Base-by-base conservation (phyloP, 2,888 invertebrate genomes). In the Mayetiola destructor region DNA sequence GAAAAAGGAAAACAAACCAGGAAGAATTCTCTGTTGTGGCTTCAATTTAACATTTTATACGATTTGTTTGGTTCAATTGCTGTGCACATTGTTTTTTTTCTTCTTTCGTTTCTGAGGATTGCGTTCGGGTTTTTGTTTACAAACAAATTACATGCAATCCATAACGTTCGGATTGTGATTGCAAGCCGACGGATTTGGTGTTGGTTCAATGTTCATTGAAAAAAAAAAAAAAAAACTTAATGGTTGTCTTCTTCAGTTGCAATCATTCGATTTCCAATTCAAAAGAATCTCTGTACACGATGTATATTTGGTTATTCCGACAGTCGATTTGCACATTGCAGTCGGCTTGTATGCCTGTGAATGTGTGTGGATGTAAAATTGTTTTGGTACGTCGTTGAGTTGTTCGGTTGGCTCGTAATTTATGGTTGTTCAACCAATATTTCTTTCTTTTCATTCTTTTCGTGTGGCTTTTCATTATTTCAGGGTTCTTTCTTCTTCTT, bases 101-200 rank as follows among this genome's bases (percentile, higher is more conserved):
- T n/a, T n/a, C 14, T 3, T 12, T 36, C 36, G 10, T n/a, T 48
- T 48, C 27, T 27, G 27, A 48, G n/a, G n/a, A 48, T 27, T 27
- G 23, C 29, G 23, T 48, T n/a, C n/a, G n/a, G n/a, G n/a, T n/a
- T n/a, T 48, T 48, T 27, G 27, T 48, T 48, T 48, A 48, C 48
- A 48, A 48, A 48, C 48, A 48, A 48, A 48, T 48, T 48, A 48
- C 48, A 48, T n/a, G 48, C 48, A 48, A 48, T 48, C 48, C 29
- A 48, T 48, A 48, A 48, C 48, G 48, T 48, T 48, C 27, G n/a
- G n/a, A 48, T 48, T 48, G 23, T 48, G 48, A 48, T 48, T 48
- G 27, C 48, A 48, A 27, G 27, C 16, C 48, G 27, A 27, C 29
- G 48, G 48, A 27, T 23, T 23, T 48, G 23, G 48, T 16, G n/a